Evolutionary conservation across 2,797 vertebrate genomes (phyloP).

Genomic region (Meda fulgida): DNA sequence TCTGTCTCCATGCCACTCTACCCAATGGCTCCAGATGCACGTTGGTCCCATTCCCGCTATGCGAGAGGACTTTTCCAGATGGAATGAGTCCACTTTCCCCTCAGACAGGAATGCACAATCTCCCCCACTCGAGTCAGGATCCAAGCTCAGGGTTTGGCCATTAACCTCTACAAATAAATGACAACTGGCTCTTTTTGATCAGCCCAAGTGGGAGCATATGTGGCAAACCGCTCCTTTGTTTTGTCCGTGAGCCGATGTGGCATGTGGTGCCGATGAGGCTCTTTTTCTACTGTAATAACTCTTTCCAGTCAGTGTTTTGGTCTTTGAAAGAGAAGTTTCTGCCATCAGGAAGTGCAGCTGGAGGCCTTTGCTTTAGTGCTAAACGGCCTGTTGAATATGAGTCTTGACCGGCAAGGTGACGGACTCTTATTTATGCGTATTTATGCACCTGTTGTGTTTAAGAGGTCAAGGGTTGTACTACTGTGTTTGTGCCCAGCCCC

Average conservation of each 20-base stretch:
- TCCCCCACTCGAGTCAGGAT: conserved; percentile 19
- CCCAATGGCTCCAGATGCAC: conserved; percentile 58
- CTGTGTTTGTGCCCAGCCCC: neutral
- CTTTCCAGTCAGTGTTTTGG: neutral
- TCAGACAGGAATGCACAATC: conserved; percentile 38
- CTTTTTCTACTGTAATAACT: conserved; percentile 30
- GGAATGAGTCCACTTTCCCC: conserved; percentile 51
- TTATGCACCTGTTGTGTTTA: conserved; percentile 57
- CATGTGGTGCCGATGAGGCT: conserved; percentile 40
- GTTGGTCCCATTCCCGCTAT: conserved; percentile 47
- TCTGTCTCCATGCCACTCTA: conserved; percentile 45
- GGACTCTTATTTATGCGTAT: conserved; percentile 31
- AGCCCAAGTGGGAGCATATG: conserved; percentile 54
- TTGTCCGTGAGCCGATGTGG: conserved; percentile 14
- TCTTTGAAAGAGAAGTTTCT: conserved; percentile 24
- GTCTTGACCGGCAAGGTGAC: conserved; percentile 26
- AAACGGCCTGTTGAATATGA: neutral
- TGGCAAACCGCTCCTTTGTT: conserved; percentile 18
- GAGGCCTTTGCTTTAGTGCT: neutral
- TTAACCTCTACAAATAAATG: conserved; percentile 55
- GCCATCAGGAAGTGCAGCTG: conserved; percentile 38
- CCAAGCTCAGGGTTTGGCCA: conserved; percentile 37
- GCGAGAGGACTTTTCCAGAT: conserved; percentile 48
- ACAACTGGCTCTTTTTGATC: conserved; percentile 54
- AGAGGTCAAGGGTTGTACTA: conserved; percentile 58